These are phyloP conservation scores for Scaptomyza graminum DNA, from an alignment of 1,140 invertebrate genomes.

Conservation along the genomic window DNA sequence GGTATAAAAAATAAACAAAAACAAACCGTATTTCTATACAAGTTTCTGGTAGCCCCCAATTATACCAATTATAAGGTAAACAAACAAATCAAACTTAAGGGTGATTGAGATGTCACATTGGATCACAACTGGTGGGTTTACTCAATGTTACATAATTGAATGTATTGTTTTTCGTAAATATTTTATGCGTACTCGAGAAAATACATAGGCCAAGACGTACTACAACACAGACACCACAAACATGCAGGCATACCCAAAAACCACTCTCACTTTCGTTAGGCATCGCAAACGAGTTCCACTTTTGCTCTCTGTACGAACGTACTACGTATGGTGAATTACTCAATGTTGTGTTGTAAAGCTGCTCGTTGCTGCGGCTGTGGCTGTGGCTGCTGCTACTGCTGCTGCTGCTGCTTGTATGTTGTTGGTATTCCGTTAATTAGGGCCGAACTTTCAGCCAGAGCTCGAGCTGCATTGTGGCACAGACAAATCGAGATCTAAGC, in stretches of 20 bases:
- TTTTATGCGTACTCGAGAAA: slow-evolving; percentile 1
- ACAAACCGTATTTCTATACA: no score
- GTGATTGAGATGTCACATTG: background rate
- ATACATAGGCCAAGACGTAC: background rate
- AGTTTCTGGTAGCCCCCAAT: background rate
- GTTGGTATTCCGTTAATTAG: slow-evolving; percentile 57
- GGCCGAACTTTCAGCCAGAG: slow-evolving; percentile 45
- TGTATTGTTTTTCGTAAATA: background rate
- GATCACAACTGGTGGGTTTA: background rate
- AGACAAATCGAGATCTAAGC: slow-evolving; percentile 56
- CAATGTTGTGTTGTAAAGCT: slow-evolving; percentile 59
- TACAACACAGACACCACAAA: slow-evolving; percentile 1
- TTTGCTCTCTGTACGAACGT: slow-evolving; percentile 51
- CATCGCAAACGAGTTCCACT: slow-evolving; percentile 64
- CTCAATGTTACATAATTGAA: background rate
- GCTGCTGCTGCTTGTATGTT: background rate
- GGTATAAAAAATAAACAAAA: no score
- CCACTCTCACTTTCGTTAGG: slow-evolving; percentile 70
- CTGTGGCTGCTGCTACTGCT: background rate
- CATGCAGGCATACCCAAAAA: slow-evolving; percentile 8
- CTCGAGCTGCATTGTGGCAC: slow-evolving; percentile 52
- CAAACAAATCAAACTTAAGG: background rate
- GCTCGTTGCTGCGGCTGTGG: background rate
- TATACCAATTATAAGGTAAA: background rate
- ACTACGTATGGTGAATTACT: slow-evolving; percentile 63